phyloP scores from a whole-genome alignment of 2,113 vertebrate genomes.

The Nansenia antarctica region DNA sequence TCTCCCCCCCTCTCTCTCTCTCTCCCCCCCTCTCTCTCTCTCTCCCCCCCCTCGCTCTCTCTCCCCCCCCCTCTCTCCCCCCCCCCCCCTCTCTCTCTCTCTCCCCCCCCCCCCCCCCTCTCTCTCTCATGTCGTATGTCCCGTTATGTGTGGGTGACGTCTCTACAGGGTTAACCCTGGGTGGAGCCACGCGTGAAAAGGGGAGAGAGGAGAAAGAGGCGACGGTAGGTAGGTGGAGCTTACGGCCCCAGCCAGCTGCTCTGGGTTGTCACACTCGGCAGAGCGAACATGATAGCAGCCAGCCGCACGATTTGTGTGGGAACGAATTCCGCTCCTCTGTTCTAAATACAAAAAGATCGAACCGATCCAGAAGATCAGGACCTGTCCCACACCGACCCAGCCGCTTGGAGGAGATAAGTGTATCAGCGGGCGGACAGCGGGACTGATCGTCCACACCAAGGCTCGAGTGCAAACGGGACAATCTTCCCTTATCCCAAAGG shows the following conservation, averaged over 20 bases:
- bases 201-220: slow-evolving; percentile 11
- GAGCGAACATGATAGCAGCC: slow-evolving; percentile 64
- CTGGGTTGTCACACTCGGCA: slow-evolving; percentile 71
- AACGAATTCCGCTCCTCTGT: slow-evolving; percentile 35
- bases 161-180: slow-evolving; percentile 62
- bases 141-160: slow-evolving; percentile 36
- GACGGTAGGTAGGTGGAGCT: slow-evolving; percentile 62
- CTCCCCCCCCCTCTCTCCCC: too few relatives aligned
- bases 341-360: slow-evolving; percentile 40
- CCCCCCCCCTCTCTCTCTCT: too few relatives aligned
- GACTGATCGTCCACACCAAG: slow-evolving; percentile 27
- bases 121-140: neutral
- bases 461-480: slow-evolving; percentile 57
- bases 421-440: slow-evolving; percentile 36
- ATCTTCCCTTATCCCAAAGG: slow-evolving; percentile 38
- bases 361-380: slow-evolving; percentile 14
- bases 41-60: neutral
- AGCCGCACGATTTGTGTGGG: slow-evolving; percentile 56
- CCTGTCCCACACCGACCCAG: slow-evolving; percentile 12
- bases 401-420: slow-evolving; percentile 27
- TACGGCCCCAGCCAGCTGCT: slow-evolving; percentile 75
- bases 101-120: too few relatives aligned
- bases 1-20: too few relatives aligned
- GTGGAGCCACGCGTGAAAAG: slow-evolving; percentile 57
- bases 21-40: too few relatives aligned